Conservation (phyloP, 30 jellyfish, hydroid and myxozoan species). For the Thelohanellus kitauei region DNA sequence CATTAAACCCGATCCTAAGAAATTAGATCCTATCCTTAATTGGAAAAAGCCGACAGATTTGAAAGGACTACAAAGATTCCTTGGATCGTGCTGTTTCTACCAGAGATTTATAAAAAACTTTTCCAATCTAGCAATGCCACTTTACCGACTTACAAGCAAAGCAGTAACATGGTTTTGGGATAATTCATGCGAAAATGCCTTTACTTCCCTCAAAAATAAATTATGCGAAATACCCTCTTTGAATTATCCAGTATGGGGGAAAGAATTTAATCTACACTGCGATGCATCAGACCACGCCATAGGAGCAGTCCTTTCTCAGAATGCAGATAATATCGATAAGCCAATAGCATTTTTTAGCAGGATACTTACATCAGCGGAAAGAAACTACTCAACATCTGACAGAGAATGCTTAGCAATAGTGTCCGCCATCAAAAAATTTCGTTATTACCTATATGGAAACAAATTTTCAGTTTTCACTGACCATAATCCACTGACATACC, state of each 20-base stretch:
- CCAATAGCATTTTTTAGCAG: slow-evolving; percentile 17
- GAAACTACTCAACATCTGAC: not conserved
- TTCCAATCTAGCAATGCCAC: slow-evolving; percentile 12
- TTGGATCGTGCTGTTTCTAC: slow-evolving; percentile 11
- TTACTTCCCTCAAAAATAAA: slow-evolving; percentile 1
- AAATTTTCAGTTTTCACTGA: not conserved
- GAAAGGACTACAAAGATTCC: slow-evolving; percentile 5
- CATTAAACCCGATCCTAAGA: slow-evolving; percentile 10
- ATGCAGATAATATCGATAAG: not conserved
- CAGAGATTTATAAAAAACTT: slow-evolving; percentile 5
- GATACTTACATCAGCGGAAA: slow-evolving; percentile 5
- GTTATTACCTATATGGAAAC: not conserved
- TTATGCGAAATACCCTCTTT: slow-evolving; percentile 5
- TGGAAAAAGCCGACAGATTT: slow-evolving; percentile 6
- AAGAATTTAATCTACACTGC: slow-evolving; percentile 5
- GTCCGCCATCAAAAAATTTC: not conserved
- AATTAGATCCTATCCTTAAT: slow-evolving; percentile 3
- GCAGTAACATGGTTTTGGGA: slow-evolving; percentile 7
- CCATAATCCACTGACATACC: not conserved
- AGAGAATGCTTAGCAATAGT: not conserved
- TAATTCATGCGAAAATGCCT: slow-evolving; percentile 4
- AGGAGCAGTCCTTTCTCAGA: slow-evolving; percentile 19
- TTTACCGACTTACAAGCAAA: slow-evolving; percentile 1
- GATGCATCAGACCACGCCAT: slow-evolving; percentile 13
- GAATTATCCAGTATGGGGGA: slow-evolving; percentile 8